phyloP scores from a whole-genome alignment of 2,888 invertebrate species.

The Calameuta idolon region DNA sequence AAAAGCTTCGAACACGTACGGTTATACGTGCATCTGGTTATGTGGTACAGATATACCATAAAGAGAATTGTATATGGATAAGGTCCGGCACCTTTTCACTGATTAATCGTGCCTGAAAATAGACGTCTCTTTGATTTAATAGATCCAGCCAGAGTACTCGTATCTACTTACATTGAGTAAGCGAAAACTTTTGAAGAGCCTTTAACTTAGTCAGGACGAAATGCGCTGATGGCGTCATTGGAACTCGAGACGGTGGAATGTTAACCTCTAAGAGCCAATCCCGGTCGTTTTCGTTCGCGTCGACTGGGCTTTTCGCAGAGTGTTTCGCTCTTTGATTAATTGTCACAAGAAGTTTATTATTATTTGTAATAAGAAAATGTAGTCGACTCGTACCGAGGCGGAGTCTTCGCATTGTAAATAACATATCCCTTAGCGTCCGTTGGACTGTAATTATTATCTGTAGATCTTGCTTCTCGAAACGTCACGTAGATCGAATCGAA shows the following conservation, averaged over 20 bases:
- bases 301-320: neutral
- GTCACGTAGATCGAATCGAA: neutral
- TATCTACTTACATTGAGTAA: slow-evolving; percentile 4
- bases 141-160: neutral
- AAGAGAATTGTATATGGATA: neutral
- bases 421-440: neutral
- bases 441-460: neutral
- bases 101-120: neutral
- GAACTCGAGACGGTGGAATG: slow-evolving; percentile 5
- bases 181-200: slow-evolving; percentile 2
- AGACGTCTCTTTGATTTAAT: slow-evolving; percentile 1
- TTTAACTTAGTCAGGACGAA: slow-evolving; percentile 8
- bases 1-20: neutral
- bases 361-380: neutral
- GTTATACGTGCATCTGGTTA: neutral
- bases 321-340: neutral
- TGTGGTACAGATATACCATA: neutral
- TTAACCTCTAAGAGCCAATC: neutral
- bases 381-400: neutral
- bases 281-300: neutral
- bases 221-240: slow-evolving; percentile 9
- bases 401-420: neutral
- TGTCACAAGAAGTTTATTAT: neutral
- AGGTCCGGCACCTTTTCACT: neutral
- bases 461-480: neutral